Evolutionary conservation across 2,113 vertebrate genomes (phyloP).

Genomic region (Trichomycterus rosablanca): DNA sequence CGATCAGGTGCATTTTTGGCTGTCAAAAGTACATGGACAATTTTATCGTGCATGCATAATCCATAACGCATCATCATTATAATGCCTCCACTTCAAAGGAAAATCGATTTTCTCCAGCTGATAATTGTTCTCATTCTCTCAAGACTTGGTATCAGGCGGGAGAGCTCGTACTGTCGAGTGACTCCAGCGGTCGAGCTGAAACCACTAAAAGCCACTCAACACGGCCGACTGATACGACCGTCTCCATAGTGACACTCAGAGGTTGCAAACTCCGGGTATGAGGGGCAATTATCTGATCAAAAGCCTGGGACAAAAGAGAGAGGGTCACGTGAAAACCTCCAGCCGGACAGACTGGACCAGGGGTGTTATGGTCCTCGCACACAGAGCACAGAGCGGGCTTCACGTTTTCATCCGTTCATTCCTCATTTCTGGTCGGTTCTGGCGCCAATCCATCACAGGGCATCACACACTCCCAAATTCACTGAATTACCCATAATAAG

Average conservation of each 20-base stretch:
- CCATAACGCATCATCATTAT: neutral
- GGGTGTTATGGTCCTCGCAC: slow-evolving; percentile 15
- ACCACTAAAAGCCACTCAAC: slow-evolving; percentile 50
- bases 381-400: too few species aligned
- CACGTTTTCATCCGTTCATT: too few species aligned
- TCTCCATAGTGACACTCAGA: slow-evolving; percentile 60
- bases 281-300: slow-evolving; percentile 73
- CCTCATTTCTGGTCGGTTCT: too few species aligned
- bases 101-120: neutral
- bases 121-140: neutral
- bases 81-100: neutral
- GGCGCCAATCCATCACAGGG: too few species aligned
- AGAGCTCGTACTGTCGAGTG: slow-evolving; percentile 12
- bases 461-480: too few species aligned
- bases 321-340: slow-evolving; percentile 47
- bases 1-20: too few species aligned
- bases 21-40: too few species aligned
- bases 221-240: slow-evolving; percentile 48
- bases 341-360: slow-evolving; percentile 48
- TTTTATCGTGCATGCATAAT: neutral
- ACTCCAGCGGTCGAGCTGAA: slow-evolving; percentile 24
- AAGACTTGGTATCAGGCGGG: neutral
- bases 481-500: too few species aligned
- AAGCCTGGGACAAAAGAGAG: slow-evolving; percentile 51
- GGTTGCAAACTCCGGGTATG: slow-evolving; percentile 58